Evolutionary conservation across 2,888 invertebrate species (phyloP), one percentile per base, ranked within the genome.

Genomic region (Amphimallon solstitiale): DNA sequence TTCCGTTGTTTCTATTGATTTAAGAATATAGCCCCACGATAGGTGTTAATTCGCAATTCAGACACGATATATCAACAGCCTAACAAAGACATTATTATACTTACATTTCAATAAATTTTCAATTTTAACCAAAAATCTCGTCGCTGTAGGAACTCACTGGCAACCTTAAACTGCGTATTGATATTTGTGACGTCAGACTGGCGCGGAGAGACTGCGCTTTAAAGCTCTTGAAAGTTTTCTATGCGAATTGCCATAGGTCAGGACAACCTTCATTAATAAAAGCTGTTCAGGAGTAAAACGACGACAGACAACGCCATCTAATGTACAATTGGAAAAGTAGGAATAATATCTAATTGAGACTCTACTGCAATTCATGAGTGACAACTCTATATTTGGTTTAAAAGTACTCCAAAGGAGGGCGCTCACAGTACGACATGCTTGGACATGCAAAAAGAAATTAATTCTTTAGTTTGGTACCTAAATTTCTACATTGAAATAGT

Each of bases 151-250:
- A 74, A 75, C 74, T 72, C 71, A 72, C 73, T 72, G 73, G 75
- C 67, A 66, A 71, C 70, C 69, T 66, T 69, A 68, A 65, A 69
- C 73, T 71, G 68, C 68, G 75, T 80, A 81, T 81, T 77, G 80
- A 81, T 79, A 72, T 76, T 72, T 75, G 75, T 79, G 78, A 80
- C 81, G 81, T 81, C 80, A 80, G 75, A 80, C 77, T 81, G 81
- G 78, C 77, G 80, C 74, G 72, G 69, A 70, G 73, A 75, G 76
- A 78, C 69, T 61, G 79, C 81, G 81, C 75, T 72, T 19, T 69
- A 12, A n/a, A 19, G 37, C 21, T 17, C 40, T 48, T 63, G 61
- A 61, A 52, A 52, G 40, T 38, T 43, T 17, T 21, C 49, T 43
- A 65, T 67, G 70, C 72, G 73, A 73, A 75, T 75, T 77, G 75